phyloP scores from a whole-genome alignment of 2,113 vertebrate species.

The Isurus oxyrinchus region DNA sequence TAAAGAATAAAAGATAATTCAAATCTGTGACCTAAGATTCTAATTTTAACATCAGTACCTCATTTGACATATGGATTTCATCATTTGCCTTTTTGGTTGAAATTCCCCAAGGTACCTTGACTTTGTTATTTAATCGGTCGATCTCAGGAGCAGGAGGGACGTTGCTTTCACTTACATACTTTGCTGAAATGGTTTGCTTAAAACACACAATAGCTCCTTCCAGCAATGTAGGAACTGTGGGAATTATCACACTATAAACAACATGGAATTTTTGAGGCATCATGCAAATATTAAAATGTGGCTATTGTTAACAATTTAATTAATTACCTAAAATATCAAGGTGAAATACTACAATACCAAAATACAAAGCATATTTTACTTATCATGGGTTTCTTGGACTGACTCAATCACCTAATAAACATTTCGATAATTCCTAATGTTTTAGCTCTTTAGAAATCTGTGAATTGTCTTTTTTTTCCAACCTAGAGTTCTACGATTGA shows the following conservation, averaged over 20 bases:
- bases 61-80: conserved; percentile 34
- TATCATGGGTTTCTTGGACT: not conserved
- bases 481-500: not conserved
- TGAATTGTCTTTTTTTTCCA: not conserved
- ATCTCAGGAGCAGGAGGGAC: not conserved
- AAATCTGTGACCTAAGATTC: conserved; percentile 6
- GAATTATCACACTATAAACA: not conserved
- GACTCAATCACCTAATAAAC: not conserved
- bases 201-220: not conserved
- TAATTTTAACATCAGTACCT: conserved; percentile 29
- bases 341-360: not conserved
- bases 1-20: not conserved
- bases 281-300: not conserved
- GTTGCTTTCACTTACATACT: not conserved
- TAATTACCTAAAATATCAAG: not conserved
- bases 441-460: not conserved
- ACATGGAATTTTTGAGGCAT: not conserved
- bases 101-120: not conserved
- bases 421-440: not conserved
- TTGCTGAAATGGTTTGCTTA: conserved; percentile 17
- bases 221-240: not conserved
- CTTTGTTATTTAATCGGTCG: conserved; percentile 16
- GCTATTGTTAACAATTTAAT: not conserved
- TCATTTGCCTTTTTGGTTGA: conserved; percentile 18
- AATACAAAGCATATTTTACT: not conserved